These are phyloP conservation scores for Oryzias melastigma DNA, from an alignment of 2,113 vertebrate species.

Conservation along the genomic window DNA sequence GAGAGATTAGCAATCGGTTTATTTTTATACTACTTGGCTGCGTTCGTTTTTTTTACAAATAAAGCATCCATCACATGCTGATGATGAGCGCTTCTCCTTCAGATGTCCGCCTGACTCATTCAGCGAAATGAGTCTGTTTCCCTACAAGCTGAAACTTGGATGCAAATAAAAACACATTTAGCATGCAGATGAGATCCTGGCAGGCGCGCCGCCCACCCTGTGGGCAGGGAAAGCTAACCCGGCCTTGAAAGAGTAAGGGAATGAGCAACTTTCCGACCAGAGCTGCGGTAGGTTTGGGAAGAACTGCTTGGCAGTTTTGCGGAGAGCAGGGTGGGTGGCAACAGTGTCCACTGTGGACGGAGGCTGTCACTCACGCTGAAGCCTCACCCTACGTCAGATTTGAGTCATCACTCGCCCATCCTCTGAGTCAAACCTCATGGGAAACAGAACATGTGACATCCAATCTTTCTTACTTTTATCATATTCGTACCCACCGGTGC, in stretches of 20 bases:
- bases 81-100: conserved; percentile 31
- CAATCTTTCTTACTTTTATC: conserved; percentile 13
- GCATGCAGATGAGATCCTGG: conserved; percentile 55
- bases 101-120: conserved; percentile 13
- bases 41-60: conserved; percentile 16
- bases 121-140: conserved; percentile 33
- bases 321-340: conserved; percentile 57
- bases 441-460: conserved; percentile 13
- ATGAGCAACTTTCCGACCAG: conserved; percentile 40
- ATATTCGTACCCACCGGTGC: conserved; percentile 32
- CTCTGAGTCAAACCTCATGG: conserved; percentile 4
- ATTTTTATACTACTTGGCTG: conserved; percentile 13
- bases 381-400: conserved; percentile 21
- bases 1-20: conserved; percentile 19
- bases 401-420: conserved; percentile 12
- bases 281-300: conserved; percentile 61
- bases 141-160: conserved; percentile 43
- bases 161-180: conserved; percentile 63
- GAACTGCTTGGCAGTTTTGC: conserved; percentile 38
- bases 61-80: conserved; percentile 25
- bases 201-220: conserved; percentile 55
- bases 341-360: conserved; percentile 28
- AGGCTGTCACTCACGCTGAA: conserved; percentile 28
- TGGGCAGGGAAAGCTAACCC: conserved; percentile 25
- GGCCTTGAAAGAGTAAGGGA: conserved; percentile 44